Evolutionary conservation across 2,113 vertebrate species (phyloP), one percentile per base, ranked within the genome.

Genomic region (Strix aluco): DNA sequence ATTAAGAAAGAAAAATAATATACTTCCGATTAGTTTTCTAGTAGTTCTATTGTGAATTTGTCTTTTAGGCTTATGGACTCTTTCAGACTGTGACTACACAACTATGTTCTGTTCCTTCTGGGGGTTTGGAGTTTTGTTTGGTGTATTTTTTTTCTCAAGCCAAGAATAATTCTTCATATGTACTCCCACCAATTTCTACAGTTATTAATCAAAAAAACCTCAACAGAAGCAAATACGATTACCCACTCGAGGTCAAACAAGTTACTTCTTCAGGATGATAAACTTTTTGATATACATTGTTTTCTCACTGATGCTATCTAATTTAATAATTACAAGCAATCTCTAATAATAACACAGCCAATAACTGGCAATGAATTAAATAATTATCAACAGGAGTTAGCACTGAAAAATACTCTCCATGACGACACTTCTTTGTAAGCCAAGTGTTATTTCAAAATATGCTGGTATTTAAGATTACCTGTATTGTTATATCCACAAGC

Each of bases 351-450:
- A 94, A 88, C 44, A 54, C 42, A 89, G 72, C 21, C 14, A 95
- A 78, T 93, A 94, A 91, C 87, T 87, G 81, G 21, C 17, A 63
- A 84, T 73, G 10, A 86, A 80, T 78, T 61, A 42, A 95, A 81
- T 89, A 77, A 80, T 80, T 86, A 96, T 57, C 88, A 90, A 83
- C 62, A 88, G 42, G 49, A 80, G 54, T 72, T 90, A 86, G 26
- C 42, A 72, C 32, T 62, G 74, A 92, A 94, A 82, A 89, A 71
- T 34, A 79, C 4, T 91, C 58, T 79, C n/a, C 57, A 52, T 7
- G 8, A 36, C 83, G 46, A 73, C 90, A 85, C 27, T 84, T 92
- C 80, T 89, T 84, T 69, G 47, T 63, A 79, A 93, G 49, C 25
- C 74, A 82, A 85, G 29, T 46, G 54, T 65, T 91, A 89, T 83